These are phyloP conservation scores for Cyclargus thomasi DNA, from an alignment of 1,140 invertebrate genomes.

Conservation along the genomic window DNA sequence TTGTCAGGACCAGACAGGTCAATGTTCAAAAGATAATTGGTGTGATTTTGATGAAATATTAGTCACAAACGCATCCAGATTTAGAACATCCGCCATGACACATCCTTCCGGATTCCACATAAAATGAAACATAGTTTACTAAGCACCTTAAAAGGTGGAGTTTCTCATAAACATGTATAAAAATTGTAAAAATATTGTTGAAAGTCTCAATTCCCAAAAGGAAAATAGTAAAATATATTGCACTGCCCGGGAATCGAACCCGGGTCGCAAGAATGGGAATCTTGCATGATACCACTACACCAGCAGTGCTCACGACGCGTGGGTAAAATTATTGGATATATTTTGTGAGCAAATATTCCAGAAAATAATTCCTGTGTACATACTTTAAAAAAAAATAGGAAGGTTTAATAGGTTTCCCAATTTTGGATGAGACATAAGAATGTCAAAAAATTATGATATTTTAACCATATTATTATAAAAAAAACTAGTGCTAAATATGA, in stretches of 20 bases:
- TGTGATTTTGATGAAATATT: background rate
- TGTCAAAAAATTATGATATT: no score
- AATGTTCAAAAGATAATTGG: background rate
- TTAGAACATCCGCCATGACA: background rate
- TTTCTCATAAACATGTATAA: no score
- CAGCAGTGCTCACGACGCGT: conserved; percentile 82
- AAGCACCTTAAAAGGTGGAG: no score
- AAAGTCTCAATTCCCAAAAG: no score
- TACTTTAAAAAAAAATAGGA: no score
- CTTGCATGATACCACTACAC: conserved; percentile 98
- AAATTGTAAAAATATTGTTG: no score
- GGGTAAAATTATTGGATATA: conserved; percentile 19
- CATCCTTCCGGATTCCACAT: background rate
- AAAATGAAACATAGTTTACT: background rate
- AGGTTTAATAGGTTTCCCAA: no score
- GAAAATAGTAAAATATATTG: conserved; percentile 58
- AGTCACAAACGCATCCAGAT: background rate
- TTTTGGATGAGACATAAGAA: no score
- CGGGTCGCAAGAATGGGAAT: conserved; percentile 97
- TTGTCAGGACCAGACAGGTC: background rate
- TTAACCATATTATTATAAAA: no score
- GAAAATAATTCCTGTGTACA: background rate
- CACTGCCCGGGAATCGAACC: conserved; percentile 97
- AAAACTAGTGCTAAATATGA: no score
- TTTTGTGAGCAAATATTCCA: background rate